Base-by-base conservation (phyloP, 2,113 vertebrate species). In the Oceanodroma tethys region DNA sequence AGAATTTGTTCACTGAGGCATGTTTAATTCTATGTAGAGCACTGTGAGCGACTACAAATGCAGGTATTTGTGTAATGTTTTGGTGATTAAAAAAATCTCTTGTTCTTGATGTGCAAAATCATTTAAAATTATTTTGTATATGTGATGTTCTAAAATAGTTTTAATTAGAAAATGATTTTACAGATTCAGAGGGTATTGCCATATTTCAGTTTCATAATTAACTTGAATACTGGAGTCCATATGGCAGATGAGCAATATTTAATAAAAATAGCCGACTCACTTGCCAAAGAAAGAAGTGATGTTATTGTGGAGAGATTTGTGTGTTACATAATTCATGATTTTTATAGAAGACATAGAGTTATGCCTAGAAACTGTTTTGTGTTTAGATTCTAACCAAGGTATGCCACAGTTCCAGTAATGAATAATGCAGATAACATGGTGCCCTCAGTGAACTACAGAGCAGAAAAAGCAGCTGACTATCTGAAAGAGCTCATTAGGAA, bases 241-340 rank as follows among this genome's bases (percentile, higher is more conserved):
- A 97, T 97, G 97, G 97, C 60, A 97, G 87, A 96, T 84, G 78
- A 97, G 78, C 73, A 96, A 87, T 76, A 93, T 97, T 97, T 98
- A 98, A 97, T 97, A 97, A 98, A 98, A 98, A 98, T 96, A 98
- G 81, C 88, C 53, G 4, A 70, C 65, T 76, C 4, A 19, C 81
- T 91, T 97, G 92, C 94, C 92, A 96, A 73, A 80, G 88, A 94
- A 90, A 91, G 36, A 89, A 79, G 58, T 84, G 63, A 91, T 96
- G 70, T 83, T 97, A 94, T 82, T 96, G 92, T 94, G 75, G 79
- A 96, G 86, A 96, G 84, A 97, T 96, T 88, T 95, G 63, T 87
- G 94, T 88, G 90, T 97, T 98, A 97, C 96, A 98, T 98, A 98
- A 98, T 98, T 98, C 96, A 98, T 98, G 89, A 97, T 96, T 96